A percentile compares a stretch with the other conserved stretches of the same genome.
phyloP scores from a whole-genome alignment of 2,797 vertebrate species.

The Rhinoraja longicauda region DNA sequence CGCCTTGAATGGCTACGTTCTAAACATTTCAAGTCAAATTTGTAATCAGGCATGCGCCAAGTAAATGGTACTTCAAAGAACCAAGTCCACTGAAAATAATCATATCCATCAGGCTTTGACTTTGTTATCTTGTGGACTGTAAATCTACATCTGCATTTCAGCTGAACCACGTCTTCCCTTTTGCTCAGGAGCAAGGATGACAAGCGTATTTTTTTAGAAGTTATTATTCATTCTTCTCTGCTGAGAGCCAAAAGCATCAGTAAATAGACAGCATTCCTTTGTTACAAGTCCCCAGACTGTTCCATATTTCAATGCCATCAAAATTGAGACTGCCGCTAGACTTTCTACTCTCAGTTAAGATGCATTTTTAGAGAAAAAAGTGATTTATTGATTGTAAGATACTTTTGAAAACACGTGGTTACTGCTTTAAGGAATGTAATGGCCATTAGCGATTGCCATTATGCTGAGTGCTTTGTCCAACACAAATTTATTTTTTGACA shows the following conservation, averaged over 20 bases:
- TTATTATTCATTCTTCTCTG: neutral
- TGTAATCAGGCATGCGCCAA: constrained; percentile 3
- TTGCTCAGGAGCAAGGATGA: constrained; percentile 6
- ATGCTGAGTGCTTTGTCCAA: neutral
- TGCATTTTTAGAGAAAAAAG: neutral
- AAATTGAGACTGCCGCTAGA: neutral
- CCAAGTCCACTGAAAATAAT: constrained; percentile 15
- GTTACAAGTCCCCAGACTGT: neutral
- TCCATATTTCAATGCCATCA: neutral
- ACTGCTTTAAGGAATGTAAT: constrained; percentile 13
- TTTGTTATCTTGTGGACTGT: neutral
- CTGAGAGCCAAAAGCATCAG: neutral
- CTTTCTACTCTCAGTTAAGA: neutral
- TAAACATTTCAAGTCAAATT: constrained; percentile 30
- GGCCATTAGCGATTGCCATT: neutral
- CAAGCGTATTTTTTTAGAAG: neutral
- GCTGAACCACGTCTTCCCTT: neutral
- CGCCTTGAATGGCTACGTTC: constrained; percentile 20
- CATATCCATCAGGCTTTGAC: neutral
- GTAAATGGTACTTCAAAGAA: constrained; percentile 10
- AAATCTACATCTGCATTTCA: neutral
- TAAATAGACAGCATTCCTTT: constrained; percentile 19
- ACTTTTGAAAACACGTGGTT: neutral
- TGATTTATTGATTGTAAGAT: neutral
- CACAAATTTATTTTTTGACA: neutral